A percentile compares a stretch with the other conserved stretches of the same genome.
Conservation (phyloP, 2,113 vertebrate species). For the Neopipo cinnamomea region DNA sequence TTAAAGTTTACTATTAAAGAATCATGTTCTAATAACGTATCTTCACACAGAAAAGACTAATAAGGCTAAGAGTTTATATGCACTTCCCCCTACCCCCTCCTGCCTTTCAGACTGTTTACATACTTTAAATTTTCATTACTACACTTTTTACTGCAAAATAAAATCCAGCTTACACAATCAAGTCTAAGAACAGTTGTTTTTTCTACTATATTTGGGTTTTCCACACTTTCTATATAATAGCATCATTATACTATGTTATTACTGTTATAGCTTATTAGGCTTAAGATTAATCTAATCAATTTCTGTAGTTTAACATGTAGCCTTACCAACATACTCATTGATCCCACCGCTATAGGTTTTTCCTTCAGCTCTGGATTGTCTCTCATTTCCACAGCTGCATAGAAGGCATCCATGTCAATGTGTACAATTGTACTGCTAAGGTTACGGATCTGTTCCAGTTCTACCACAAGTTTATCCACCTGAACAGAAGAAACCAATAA, state of each 20-base stretch:
- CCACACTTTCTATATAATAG: neutral
- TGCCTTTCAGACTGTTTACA: neutral
- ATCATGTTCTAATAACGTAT: neutral
- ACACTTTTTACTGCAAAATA: neutral
- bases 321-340: conserved; percentile 94
- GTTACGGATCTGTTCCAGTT: conserved; percentile 84
- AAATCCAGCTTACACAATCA: neutral
- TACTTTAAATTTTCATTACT: neutral
- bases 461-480: conserved; percentile 81
- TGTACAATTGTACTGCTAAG: conserved; percentile 88
- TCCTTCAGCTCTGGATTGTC: conserved; percentile 90
- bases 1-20: neutral
- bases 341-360: conserved; percentile 94
- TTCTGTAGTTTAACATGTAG: neutral
- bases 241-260: neutral
- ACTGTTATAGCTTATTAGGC: neutral
- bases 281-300: neutral
- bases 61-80: neutral
- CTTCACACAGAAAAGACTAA: neutral
- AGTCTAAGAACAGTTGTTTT: neutral
- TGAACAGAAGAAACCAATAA: conserved; percentile 42
- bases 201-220: neutral
- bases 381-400: conserved; percentile 95
- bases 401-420: conserved; percentile 98
- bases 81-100: neutral